These are phyloP conservation scores for Aurelia aurita complex sp. Pacific DNA, from an alignment of 30 jellyfish, hydroid and myxozoan species.

Conservation along the genomic window DNA sequence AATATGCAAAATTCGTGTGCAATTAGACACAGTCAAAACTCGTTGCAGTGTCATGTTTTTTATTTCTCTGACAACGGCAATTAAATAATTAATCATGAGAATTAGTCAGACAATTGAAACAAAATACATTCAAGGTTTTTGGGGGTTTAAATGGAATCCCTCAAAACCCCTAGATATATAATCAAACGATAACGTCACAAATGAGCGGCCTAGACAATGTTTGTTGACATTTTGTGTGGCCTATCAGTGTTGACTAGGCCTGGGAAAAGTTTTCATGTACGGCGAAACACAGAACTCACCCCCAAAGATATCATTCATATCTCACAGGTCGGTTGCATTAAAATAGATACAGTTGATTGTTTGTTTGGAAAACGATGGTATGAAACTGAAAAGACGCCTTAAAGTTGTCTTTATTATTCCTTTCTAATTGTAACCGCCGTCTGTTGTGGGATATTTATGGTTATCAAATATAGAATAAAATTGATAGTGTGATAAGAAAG, in stretches of 20 bases:
- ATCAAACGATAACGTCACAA: not conserved
- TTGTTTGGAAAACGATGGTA: slow-evolving; percentile 1
- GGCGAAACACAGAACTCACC: too few species aligned
- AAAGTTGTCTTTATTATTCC: not conserved
- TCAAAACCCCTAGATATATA: not conserved
- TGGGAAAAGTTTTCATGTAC: too few species aligned
- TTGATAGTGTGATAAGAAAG: not conserved
- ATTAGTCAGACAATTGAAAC: slow-evolving; percentile 28
- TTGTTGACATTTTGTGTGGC: too few species aligned
- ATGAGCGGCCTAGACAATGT: not conserved
- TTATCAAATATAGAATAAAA: not conserved
- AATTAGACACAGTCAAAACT: not conserved
- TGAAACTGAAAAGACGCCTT: not conserved
- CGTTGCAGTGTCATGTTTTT: not conserved
- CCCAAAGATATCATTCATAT: too few species aligned
- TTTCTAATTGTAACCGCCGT: slow-evolving; percentile 1
- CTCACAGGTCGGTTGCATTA: not conserved
- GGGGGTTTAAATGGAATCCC: slow-evolving; percentile 22
- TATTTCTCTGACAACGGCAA: not conserved
- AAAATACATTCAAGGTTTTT: slow-evolving; percentile 13
- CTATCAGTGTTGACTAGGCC: too few species aligned
- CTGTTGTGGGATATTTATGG: slow-evolving; percentile 1
- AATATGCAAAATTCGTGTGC: too few species aligned
- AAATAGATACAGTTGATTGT: not conserved
- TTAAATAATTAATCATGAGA: slow-evolving; percentile 36